A percentile compares a stretch with the other conserved stretches of the same genome.
Conservation (phyloP, 1,140 invertebrate species). For the Megalonaias nervosa region DNA sequence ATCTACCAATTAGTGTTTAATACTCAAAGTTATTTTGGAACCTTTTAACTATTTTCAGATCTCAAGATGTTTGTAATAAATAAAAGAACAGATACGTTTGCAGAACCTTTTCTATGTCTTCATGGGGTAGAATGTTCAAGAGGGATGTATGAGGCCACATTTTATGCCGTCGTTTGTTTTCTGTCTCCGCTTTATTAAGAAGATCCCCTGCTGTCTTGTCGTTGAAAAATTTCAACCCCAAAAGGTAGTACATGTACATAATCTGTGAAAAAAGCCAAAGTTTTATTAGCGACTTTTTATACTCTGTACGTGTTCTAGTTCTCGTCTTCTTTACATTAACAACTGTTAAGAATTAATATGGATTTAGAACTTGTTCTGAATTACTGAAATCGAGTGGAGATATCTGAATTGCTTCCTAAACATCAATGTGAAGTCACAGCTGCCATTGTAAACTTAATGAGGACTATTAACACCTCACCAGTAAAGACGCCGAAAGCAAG, state of each 20-base stretch:
- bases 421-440: not conserved
- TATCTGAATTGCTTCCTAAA: not conserved
- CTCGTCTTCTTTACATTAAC: too few relatives aligned
- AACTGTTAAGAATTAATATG: too few relatives aligned
- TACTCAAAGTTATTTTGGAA: not conserved
- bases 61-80: not conserved
- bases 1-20: too few relatives aligned
- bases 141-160: not conserved
- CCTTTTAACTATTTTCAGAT: not conserved
- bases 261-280: constrained; percentile 58
- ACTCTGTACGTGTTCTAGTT: not conserved
- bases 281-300: not conserved
- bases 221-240: constrained; percentile 70
- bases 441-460: not conserved
- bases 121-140: not conserved
- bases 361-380: too few relatives aligned
- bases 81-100: not conserved
- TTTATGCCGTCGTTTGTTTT: not conserved
- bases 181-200: not conserved
- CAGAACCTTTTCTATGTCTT: not conserved
- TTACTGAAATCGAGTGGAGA: too few relatives aligned
- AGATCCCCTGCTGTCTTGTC: not conserved
- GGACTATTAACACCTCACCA: not conserved
- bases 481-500: not conserved
- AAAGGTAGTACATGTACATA: constrained; percentile 79